Percentiles rank a stretch among this genome's conserved stretches.
These are phyloP conservation scores for Gymnarchus niloticus DNA, from an alignment of 2,113 vertebrate species.

Conservation along the genomic window DNA sequence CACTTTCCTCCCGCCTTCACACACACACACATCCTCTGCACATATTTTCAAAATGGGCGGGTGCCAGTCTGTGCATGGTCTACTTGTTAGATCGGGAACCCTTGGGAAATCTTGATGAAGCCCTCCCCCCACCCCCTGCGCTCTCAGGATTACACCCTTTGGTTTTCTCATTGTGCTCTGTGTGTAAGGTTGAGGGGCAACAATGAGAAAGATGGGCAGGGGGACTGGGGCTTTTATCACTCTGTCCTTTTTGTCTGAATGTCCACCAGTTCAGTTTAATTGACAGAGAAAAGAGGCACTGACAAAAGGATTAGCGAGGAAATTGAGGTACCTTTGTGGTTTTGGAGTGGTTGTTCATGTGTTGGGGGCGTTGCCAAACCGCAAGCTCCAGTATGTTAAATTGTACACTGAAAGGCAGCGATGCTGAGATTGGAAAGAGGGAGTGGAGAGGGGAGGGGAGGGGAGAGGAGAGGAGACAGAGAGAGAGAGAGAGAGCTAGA, in stretches of 20 bases:
- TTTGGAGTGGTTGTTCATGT: background rate
- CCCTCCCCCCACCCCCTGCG: background rate
- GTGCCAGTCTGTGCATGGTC: background rate
- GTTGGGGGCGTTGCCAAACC: background rate
- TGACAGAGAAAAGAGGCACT: background rate
- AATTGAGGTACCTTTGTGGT: background rate
- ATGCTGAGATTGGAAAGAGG: slow-evolving; percentile 16
- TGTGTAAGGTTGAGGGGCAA: background rate
- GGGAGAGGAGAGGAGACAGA: background rate
- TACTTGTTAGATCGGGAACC: background rate
- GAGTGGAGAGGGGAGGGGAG: slow-evolving; percentile 8
- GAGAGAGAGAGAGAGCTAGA: background rate
- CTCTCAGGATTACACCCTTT: background rate
- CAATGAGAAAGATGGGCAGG: background rate
- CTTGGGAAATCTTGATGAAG: background rate
- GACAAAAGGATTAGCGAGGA: background rate
- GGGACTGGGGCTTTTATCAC: background rate
- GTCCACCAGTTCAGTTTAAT: background rate
- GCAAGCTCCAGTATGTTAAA: background rate
- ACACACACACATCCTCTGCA: background rate
- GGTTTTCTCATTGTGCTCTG: background rate
- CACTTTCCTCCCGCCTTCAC: background rate
- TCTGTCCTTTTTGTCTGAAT: background rate
- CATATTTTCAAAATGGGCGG: background rate
- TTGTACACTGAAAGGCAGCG: background rate